Evolutionary conservation across 2,113 vertebrate species (phyloP), one percentile per base, ranked within the genome.

Genomic region (Mola mola): DNA sequence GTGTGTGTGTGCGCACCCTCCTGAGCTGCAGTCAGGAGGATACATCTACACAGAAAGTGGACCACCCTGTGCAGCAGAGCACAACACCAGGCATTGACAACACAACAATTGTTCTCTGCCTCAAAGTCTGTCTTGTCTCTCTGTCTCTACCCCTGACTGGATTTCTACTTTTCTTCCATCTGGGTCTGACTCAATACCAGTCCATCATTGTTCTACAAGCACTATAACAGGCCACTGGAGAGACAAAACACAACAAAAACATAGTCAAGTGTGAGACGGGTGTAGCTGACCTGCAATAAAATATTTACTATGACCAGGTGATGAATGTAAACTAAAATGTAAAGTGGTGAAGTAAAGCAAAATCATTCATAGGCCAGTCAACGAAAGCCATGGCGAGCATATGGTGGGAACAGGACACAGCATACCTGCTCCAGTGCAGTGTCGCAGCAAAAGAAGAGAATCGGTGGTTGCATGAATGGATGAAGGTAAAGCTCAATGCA

Each of bases 301-400:
- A 62, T 24, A 25, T 44, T 61, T 21, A 67, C 38, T 22, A 37
- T 37, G 4, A 17, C 49, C 44, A 40, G 53, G 55, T 79, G 62
- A n/a, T 8, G 53, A 63, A 44, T 38, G 42, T 47, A 51, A 82
- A 72, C 67, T 43, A 20, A 60, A 73, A 78, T 76, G 75, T 76
- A 63, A 69, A 78, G 20, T 42, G 47, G 53, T 66, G 65, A 51
- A 43, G 61, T 73, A 50, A 66, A 84, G 53, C 60, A 16, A 75
- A 55, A 79, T 83, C 78, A 75, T 70, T 52, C 71, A 62, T 82
- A 81, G 75, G 80, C 79, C 87, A 78, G 76, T 85, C 62, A 85
- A 86, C 50, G 68, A 42, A 86, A 83, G 83, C 79, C 81, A 91
- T 70, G 36, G 83, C 87, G 91, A 87, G 90, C 88, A 88, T 43